Percentiles rank a stretch among this genome's conserved stretches.
Conservation (phyloP, 2,797 vertebrate genomes). For the Prionace glauca region DNA sequence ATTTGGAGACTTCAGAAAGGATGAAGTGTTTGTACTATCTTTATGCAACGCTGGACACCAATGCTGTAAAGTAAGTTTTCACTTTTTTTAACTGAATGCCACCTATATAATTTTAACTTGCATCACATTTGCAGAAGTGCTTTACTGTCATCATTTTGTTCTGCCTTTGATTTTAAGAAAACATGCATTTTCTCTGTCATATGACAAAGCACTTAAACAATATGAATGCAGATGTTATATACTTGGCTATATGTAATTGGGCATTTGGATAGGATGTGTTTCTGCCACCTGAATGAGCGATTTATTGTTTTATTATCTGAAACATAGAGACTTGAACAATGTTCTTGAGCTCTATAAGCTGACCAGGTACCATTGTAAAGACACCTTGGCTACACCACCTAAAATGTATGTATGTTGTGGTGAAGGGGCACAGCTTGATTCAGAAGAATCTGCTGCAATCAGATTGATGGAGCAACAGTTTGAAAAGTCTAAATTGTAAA, state of each 20-base stretch:
- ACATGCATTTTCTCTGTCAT: not conserved
- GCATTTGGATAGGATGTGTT: not conserved
- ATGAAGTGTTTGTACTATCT: conserved; percentile 98
- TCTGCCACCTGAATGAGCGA: not conserved
- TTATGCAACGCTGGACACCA: conserved; percentile 87
- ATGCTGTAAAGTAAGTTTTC: conserved; percentile 86
- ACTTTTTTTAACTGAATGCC: not conserved
- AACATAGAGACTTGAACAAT: too few relatives aligned
- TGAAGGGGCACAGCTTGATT: not conserved
- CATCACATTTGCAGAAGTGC: not conserved
- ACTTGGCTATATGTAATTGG: not conserved
- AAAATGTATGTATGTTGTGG: not conserved
- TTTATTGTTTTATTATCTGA: not conserved
- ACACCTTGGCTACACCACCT: not conserved
- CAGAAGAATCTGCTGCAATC: not conserved
- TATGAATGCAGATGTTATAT: not conserved
- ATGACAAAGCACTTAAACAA: not conserved
- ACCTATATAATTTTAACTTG: not conserved
- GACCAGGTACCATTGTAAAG: not conserved
- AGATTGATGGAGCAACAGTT: not conserved
- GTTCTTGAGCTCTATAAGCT: not conserved
- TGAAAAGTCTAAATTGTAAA: not conserved
- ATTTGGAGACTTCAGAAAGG: conserved; percentile 83
- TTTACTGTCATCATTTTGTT: not conserved
- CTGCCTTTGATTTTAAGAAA: not conserved